phyloP scores from a whole-genome alignment of 2,797 vertebrate genomes.

The Coilia nasus region DNA sequence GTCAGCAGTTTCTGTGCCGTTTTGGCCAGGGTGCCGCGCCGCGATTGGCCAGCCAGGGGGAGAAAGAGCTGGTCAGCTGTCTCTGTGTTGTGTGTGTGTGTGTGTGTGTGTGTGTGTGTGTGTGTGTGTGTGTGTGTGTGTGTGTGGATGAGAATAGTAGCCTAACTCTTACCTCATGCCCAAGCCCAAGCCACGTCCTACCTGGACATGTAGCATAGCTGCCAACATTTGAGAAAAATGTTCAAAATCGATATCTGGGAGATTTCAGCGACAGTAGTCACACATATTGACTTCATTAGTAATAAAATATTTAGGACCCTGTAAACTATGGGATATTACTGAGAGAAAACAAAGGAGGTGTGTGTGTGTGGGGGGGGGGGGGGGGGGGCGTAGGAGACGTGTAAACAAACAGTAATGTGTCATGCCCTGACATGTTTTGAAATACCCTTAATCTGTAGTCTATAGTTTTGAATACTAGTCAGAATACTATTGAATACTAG shows the following conservation, averaged over 20 bases:
- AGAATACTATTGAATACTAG: too few species aligned
- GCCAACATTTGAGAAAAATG: too few species aligned
- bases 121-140: background rate
- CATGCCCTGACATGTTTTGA: background rate
- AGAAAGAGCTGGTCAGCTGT: conserved; percentile 47
- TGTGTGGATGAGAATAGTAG: background rate
- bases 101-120: conserved; percentile 35
- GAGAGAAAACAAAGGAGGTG: too few species aligned
- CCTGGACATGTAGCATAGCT: too few species aligned
- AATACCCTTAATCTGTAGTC: background rate
- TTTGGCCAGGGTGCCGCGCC: conserved; percentile 32
- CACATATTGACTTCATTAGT: too few species aligned
- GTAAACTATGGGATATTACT: too few species aligned
- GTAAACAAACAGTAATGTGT: background rate
- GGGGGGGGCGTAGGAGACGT: too few species aligned
- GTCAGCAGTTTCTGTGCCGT: conserved; percentile 63
- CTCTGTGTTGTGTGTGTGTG: too few species aligned
- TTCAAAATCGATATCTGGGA: too few species aligned
- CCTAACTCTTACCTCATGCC: background rate
- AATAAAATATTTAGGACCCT: too few species aligned
- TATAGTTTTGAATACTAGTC: background rate
- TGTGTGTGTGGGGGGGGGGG: too few species aligned
- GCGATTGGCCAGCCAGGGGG: conserved; percentile 29
- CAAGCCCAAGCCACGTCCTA: background rate
- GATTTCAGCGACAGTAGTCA: too few species aligned